Conservation (phyloP, 2,797 vertebrate species). For the Loriculus beryllinus region DNA sequence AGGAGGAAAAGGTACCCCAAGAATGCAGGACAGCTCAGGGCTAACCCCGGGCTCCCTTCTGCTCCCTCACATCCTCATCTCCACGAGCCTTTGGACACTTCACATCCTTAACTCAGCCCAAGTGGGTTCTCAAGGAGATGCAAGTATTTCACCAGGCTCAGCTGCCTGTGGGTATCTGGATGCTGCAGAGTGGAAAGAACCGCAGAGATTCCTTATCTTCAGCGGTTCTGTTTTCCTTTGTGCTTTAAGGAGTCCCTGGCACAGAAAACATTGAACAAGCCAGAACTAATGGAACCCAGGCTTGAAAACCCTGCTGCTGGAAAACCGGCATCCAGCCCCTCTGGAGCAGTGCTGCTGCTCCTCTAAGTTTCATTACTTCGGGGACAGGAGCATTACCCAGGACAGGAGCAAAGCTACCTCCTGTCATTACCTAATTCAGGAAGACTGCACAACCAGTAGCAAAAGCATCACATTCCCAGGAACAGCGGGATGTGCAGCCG, state of each 20-base stretch:
- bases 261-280: not conserved
- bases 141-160: not conserved
- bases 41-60: fast-evolving
- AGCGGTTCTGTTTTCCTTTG: not conserved
- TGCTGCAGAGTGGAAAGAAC: not conserved
- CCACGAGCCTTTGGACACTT: fast-evolving
- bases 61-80: not conserved
- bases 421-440: not conserved
- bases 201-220: not conserved
- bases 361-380: not conserved
- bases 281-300: slow-evolving; percentile 20
- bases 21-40: not conserved
- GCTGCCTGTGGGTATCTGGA: not conserved
- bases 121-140: not conserved
- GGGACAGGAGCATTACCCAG: no score
- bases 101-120: not conserved
- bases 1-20: not conserved
- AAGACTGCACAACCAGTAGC: not conserved
- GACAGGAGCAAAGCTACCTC: not conserved
- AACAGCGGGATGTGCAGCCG: fast-evolving
- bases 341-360: fast-evolving
- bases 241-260: slow-evolving; percentile 5
- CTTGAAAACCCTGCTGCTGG: slow-evolving; percentile 1
- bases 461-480: not conserved
- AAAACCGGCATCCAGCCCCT: not conserved